These are phyloP conservation scores for Bufotes viridis DNA, from an alignment of 2,797 vertebrate genomes.

Conservation along the genomic window DNA sequence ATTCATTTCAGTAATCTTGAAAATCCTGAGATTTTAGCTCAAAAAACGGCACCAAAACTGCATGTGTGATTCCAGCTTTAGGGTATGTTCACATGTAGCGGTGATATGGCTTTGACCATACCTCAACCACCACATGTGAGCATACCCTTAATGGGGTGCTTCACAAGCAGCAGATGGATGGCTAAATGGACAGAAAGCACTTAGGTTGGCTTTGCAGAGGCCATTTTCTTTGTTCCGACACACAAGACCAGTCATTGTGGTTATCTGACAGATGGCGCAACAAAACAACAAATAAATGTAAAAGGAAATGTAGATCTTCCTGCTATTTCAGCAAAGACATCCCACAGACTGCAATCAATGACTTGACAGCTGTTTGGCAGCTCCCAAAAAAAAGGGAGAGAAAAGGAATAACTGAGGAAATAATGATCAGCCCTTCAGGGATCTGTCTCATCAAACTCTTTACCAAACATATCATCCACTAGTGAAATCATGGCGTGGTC, in stretches of 20 bases:
- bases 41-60: too few species aligned
- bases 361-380: slow-evolving; percentile 35
- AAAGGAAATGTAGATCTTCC: slow-evolving; percentile 27
- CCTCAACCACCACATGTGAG: too few species aligned
- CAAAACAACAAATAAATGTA: slow-evolving; percentile 20
- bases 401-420: background rate
- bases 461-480: background rate
- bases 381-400: background rate
- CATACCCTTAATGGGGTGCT: too few species aligned
- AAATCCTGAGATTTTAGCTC: too few species aligned
- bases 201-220: background rate
- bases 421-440: slow-evolving; percentile 3
- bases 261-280: slow-evolving; percentile 33
- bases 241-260: background rate
- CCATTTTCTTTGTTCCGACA: background rate
- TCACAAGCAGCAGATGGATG: too few species aligned
- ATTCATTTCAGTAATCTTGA: too few species aligned
- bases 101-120: too few species aligned
- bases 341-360: slow-evolving; percentile 42
- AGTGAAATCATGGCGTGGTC: background rate
- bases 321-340: slow-evolving; percentile 19
- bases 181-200: too few species aligned
- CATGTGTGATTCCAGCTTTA: too few species aligned
- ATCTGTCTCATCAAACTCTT: background rate
- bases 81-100: too few species aligned